Evolutionary conservation across 1,140 invertebrate species (phyloP), one percentile per base, ranked within the genome.

Genomic region (Anastrepha obliqua): DNA sequence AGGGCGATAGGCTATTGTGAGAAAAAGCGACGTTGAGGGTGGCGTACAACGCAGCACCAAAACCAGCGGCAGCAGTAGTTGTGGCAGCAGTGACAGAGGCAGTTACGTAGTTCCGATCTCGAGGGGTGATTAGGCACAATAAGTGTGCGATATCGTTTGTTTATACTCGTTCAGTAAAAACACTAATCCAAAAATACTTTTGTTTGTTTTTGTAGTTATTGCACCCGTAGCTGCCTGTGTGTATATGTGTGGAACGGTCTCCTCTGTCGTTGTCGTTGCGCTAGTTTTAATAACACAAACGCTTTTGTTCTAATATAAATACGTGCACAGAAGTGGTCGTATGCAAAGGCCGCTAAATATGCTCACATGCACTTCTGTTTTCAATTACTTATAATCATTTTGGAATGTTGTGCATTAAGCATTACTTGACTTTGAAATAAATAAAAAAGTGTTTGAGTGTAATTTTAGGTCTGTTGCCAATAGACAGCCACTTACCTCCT

Each of bases 351-450:
- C 29, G 11, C 9, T 55, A 81, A 51, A 81, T 74, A 74, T 74
- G 6, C 15, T 74, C 39, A 13, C 67, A 74, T 17, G 15, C 8
- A n/a, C 8, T 55, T 81, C 47, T 29, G 15, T 81, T 20, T 81
- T 81, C 74, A 81, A 81, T 81, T 81, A 29, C 17, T 29, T 81
- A 55, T 81, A 81, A 81, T 58, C 47, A 55, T n/a, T 55, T 81
- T 29, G 47, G 47, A 29, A 81, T 81, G n/a, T 51, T 51, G 5
- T 78, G 20, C n/a, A 55, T 55, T 81, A 81, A 78, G n/a, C 9
- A 17, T 8, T 29, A 81, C 47, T 55, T 81, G 47, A 55, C 74
- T 55, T 81, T 29, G 47, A n/a, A 55, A 55, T 29, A 17, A 55
- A 81, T 55, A 13, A 20, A 47, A 70, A 70, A 51, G 29, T 8